Conservation (phyloP, 1,140 invertebrate species). For the Apis cerana region DNA sequence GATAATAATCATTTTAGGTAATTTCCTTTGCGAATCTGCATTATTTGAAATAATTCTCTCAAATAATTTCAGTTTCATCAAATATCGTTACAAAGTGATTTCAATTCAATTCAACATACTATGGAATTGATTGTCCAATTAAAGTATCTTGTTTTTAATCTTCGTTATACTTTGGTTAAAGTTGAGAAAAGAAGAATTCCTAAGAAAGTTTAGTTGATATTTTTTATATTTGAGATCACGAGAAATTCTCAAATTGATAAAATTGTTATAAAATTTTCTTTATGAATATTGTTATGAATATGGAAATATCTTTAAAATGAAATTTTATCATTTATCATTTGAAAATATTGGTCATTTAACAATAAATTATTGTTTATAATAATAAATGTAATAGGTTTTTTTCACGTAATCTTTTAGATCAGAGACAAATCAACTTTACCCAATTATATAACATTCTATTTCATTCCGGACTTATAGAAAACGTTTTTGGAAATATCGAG, state of each 20-base stretch:
- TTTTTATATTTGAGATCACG: too few relatives aligned
- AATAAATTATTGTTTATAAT: too few relatives aligned
- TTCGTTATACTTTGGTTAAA: neutral
- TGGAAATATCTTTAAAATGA: too few relatives aligned
- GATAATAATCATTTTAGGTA: neutral
- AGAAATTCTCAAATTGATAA: too few relatives aligned
- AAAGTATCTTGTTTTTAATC: too few relatives aligned
- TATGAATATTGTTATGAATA: too few relatives aligned
- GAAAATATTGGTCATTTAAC: too few relatives aligned
- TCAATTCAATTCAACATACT: slow-evolving; percentile 1
- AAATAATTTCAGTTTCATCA: slow-evolving; percentile 27
- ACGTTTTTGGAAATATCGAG: neutral
- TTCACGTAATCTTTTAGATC: neutral
- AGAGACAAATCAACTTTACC: neutral
- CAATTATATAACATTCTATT: neutral
- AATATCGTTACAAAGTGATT: slow-evolving; percentile 32
- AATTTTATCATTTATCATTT: too few relatives aligned
- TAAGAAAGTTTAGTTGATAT: neutral
- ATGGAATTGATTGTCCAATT: slow-evolving; percentile 1
- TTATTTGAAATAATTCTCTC: slow-evolving; percentile 4
- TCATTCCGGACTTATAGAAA: neutral
- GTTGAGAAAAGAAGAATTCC: neutral
- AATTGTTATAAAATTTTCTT: too few relatives aligned
- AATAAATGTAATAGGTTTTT: too few relatives aligned
- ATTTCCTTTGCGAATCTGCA: slow-evolving; percentile 8